Conservation (phyloP, 2,888 invertebrate genomes). For the Clepsis dumicolana region DNA sequence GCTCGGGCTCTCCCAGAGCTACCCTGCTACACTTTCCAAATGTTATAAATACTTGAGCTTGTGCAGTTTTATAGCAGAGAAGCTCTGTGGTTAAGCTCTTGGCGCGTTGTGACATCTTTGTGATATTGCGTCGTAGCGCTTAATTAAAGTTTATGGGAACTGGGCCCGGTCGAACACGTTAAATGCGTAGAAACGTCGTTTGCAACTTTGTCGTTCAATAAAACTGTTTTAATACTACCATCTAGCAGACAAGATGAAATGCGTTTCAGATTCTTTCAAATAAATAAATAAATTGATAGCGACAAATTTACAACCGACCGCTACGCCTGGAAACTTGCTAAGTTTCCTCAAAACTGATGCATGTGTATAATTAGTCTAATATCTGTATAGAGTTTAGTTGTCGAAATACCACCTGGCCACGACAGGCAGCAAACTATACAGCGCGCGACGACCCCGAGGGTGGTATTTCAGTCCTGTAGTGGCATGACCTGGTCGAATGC, state of each 20-base stretch:
- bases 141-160: neutral
- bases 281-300: neutral
- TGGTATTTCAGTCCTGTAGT: conserved; percentile 82
- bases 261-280: neutral
- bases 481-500: conserved; percentile 71
- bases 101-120: neutral
- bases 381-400: conserved; percentile 69
- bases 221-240: neutral
- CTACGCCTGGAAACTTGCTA: conserved; percentile 52
- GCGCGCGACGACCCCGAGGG: conserved; percentile 56
- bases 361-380: conserved; percentile 79
- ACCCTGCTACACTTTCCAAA: neutral
- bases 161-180: conserved; percentile 19
- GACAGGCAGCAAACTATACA: conserved; percentile 51
- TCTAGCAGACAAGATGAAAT: neutral
- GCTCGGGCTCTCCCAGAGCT: neutral
- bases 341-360: conserved; percentile 66
- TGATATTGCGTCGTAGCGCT: neutral
- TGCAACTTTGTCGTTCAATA: conserved; percentile 56
- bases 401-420: conserved; percentile 79
- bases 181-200: conserved; percentile 49
- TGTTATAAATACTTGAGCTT: neutral
- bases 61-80: neutral
- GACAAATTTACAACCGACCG: conserved; percentile 60
- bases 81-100: neutral